These are phyloP conservation scores for Pseudochirops corinnae DNA, from an alignment of 2,797 vertebrate species.

Conservation along the genomic window DNA sequence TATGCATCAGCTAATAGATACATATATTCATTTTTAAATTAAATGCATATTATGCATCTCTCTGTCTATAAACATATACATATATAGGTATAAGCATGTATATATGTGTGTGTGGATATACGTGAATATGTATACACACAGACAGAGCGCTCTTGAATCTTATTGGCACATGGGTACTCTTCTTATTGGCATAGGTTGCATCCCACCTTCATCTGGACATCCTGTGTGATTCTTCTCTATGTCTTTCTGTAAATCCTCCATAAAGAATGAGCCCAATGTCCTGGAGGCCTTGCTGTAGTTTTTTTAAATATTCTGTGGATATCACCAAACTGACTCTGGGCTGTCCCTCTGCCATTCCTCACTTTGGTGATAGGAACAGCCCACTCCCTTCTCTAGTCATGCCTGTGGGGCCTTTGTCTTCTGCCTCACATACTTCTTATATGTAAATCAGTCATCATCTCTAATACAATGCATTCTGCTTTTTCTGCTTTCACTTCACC, in stretches of 20 bases:
- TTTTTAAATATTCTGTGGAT: not conserved
- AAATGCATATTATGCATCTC: not conserved
- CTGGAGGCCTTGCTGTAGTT: not conserved
- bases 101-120: no score
- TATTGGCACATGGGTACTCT: not conserved
- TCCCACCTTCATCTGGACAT: no score
- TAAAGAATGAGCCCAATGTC: not conserved
- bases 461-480: not conserved
- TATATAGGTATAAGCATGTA: no score
- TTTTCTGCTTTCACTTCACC: not conserved
- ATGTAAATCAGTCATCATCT: not conserved
- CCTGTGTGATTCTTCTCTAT: not conserved
- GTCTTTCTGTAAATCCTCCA: not conserved
- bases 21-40: not conserved
- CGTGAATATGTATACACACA: no score
- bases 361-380: not conserved
- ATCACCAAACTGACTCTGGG: not conserved
- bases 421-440: not conserved
- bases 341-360: not conserved
- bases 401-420: not conserved
- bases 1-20: not conserved
- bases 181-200: not conserved
- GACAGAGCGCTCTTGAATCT: not conserved
- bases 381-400: not conserved
- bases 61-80: no score